Evolutionary conservation across 2,888 invertebrate species (phyloP), one percentile per base, ranked within the genome.

Genomic region (Portevinia maculata): DNA sequence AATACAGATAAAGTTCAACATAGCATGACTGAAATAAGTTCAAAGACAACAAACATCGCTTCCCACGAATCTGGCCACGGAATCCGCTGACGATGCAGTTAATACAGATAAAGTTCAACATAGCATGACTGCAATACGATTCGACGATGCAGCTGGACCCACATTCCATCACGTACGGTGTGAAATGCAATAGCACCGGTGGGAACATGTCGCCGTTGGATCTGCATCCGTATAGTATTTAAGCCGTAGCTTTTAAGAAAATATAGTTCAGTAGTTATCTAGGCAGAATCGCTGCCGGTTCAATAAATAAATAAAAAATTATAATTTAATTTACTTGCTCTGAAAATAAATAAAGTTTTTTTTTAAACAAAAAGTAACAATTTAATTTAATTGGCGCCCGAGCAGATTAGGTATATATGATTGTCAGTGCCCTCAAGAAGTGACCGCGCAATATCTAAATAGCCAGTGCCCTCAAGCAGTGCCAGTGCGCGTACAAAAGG

Each of bases 131-230:
- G 39, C 15, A 39, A 39, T 8, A 39, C 4, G 39, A 39, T 39
- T 39, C 39, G 39, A 13, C 13, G 39, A 39, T 2, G 3, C 13
- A 39, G 39, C 39, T 13, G 39, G 24, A 48, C 28, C 34, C 19
- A 8, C 53, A 53, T 53, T 53, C 32, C 53, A 53, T 53, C 19
- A 53, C 53, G 53, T 34, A 53, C 17, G 34, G 17, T 19, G 34
- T 17, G 53, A 53, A 17, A 34, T 19, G 19, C 3, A 34, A 11
- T 30, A 53, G 17, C 53, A 53, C 17, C 53, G 17, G 34, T 34
- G 53, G 34, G 53, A 53, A 34, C 53, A 17, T 11, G 17, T 53
- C 53, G 34, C 32, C 13, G 48, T 28, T 34, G 32, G 53, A 34
- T 34, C 17, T 11, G 9, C 52, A 11, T 32, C 6, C 17, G 15